A percentile compares a stretch with the other conserved stretches of the same genome.
These are phyloP conservation scores for Neolamprologus kungweensis DNA, from an alignment of 2,113 vertebrate genomes.

Conservation along the genomic window DNA sequence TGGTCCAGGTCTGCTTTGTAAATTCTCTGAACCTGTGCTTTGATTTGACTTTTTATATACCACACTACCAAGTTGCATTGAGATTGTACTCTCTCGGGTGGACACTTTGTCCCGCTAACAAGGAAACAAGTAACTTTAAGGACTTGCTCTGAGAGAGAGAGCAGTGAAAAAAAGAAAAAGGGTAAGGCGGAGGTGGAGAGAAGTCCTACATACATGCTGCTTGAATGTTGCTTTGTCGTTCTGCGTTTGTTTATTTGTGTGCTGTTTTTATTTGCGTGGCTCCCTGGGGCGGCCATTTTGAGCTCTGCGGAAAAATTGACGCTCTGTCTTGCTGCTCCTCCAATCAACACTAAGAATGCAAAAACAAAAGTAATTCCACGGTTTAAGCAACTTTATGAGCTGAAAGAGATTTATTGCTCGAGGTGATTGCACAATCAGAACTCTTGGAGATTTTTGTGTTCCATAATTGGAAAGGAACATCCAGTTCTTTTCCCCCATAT, in stretches of 20 bases:
- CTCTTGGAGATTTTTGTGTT: slow-evolving; percentile 9
- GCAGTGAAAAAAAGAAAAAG: background rate
- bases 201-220: slow-evolving; percentile 64
- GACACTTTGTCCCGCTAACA: background rate
- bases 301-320: slow-evolving; percentile 25
- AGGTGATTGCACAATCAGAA: slow-evolving; percentile 60
- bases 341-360: slow-evolving; percentile 63
- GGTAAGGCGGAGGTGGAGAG: background rate
- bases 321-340: slow-evolving; percentile 56
- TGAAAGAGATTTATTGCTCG: slow-evolving; percentile 38
- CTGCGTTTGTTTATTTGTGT: slow-evolving; percentile 29
- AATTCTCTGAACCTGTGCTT: slow-evolving; percentile 50
- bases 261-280: background rate
- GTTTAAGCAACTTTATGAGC: slow-evolving; percentile 38
- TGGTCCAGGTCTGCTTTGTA: slow-evolving; percentile 13
- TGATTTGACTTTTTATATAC: background rate
- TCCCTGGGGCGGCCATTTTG: slow-evolving; percentile 33
- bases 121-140: background rate
- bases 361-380: slow-evolving; percentile 27
- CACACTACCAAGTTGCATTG: slow-evolving; percentile 18
- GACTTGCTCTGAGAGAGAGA: background rate
- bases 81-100: slow-evolving; percentile 3
- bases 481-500: background rate
- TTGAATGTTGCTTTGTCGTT: slow-evolving; percentile 56
- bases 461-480: background rate